phyloP scores from a whole-genome alignment of 92 coral and sea anemone genomes.

The Desmophyllum pertusum region DNA sequence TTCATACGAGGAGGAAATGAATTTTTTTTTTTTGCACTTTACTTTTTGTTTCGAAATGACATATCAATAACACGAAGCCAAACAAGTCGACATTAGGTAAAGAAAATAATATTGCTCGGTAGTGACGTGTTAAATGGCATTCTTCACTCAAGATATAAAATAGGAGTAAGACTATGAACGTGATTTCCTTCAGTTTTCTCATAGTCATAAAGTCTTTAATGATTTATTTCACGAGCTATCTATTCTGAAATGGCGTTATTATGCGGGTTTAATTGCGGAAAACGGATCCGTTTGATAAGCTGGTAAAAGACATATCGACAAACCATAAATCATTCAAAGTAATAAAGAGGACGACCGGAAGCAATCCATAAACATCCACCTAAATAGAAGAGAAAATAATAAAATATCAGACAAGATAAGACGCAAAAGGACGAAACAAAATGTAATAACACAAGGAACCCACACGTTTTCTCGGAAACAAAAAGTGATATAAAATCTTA shows the following conservation, averaged over 20 bases:
- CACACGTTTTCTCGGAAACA: too few relatives aligned
- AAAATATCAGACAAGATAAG: not conserved
- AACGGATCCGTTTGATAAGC: not conserved
- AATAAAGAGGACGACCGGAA: not conserved
- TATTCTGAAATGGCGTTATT: not conserved
- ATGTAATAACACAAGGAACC: too few relatives aligned
- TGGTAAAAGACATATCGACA: not conserved
- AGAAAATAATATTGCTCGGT: not conserved
- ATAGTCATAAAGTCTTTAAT: constrained; percentile 13
- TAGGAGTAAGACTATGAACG: not conserved
- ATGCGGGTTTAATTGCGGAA: constrained; percentile 7
- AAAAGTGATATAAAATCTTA: too few relatives aligned
- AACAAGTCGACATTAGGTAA: not conserved
- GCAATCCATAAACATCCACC: not conserved
- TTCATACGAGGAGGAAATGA: too few relatives aligned
- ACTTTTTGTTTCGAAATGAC: too few relatives aligned
- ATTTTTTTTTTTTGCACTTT: too few relatives aligned
- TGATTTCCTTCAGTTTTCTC: not conserved
- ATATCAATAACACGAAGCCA: too few relatives aligned
- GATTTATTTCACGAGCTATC: not conserved
- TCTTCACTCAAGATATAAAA: not conserved
- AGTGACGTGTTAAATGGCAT: not conserved
- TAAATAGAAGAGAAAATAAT: not conserved
- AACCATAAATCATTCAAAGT: not conserved
- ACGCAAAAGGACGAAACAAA: too few relatives aligned